Conservation (phyloP, 1,140 invertebrate genomes). For the Camponotus floridanus region DNA sequence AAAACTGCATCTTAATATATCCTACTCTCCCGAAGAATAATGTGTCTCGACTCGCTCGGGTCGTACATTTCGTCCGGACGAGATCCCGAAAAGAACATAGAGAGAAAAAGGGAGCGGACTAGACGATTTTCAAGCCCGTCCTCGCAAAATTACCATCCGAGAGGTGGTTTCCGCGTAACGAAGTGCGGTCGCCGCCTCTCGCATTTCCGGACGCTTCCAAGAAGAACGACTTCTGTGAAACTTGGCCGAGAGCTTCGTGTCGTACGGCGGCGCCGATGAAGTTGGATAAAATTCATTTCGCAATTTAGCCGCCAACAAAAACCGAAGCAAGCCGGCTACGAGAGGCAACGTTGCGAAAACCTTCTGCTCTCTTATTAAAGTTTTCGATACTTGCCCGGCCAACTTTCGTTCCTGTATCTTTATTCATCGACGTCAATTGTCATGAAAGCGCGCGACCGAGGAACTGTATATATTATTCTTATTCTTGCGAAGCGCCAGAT, state of each 20-base stretch:
- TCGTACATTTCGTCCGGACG: slow-evolving; percentile 32
- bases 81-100: slow-evolving; percentile 10
- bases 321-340: slow-evolving; percentile 2
- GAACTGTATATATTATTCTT: not conserved
- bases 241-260: slow-evolving; percentile 50
- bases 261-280: slow-evolving; percentile 45
- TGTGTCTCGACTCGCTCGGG: slow-evolving; percentile 27
- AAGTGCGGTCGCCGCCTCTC: slow-evolving; percentile 57
- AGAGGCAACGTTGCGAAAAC: slow-evolving; percentile 37
- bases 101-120: slow-evolving; percentile 18
- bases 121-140: slow-evolving; percentile 54
- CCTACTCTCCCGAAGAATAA: slow-evolving; percentile 51
- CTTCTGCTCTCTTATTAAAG: slow-evolving; percentile 30
- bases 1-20: slow-evolving; percentile 59
- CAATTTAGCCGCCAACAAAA: slow-evolving; percentile 52
- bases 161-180: slow-evolving; percentile 59
- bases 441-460: not conserved
- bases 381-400: not conserved
- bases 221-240: slow-evolving; percentile 61
- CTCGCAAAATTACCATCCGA: slow-evolving; percentile 55
- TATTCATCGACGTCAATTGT: slow-evolving; percentile 43
- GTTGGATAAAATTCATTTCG: slow-evolving; percentile 55
- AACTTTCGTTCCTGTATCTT: slow-evolving; percentile 5
- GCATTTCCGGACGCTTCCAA: slow-evolving; percentile 55
- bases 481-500: not conserved